These are phyloP conservation scores for Tenthredo scrophulariae DNA, from an alignment of 2,888 invertebrate genomes.

Conservation along the genomic window DNA sequence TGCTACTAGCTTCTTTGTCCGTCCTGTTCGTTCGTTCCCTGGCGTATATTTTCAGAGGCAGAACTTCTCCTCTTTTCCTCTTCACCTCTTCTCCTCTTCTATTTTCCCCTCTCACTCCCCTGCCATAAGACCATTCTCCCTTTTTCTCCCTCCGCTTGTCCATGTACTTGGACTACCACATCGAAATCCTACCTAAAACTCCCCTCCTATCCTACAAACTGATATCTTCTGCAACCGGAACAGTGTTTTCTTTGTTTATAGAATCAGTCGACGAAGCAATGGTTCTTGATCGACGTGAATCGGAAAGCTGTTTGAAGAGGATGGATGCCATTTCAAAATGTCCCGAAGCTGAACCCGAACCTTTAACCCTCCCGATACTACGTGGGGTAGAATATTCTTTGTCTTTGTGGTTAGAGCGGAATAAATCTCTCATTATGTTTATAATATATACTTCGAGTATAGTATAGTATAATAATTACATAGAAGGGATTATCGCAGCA, in stretches of 20 bases:
- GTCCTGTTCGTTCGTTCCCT: constrained; percentile 44
- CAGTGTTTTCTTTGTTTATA: constrained; percentile 53
- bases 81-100: constrained; percentile 18
- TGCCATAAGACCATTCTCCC: constrained; percentile 14
- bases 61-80: constrained; percentile 8
- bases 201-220: constrained; percentile 39
- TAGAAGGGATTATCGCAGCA: background rate
- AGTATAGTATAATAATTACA: background rate
- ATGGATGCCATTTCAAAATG: constrained; percentile 8
- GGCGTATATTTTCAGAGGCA: constrained; percentile 55
- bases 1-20: constrained; percentile 55
- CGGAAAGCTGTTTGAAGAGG: constrained; percentile 45
- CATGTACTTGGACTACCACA: background rate
- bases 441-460: background rate
- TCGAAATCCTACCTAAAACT: constrained; percentile 18
- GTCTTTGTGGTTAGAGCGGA: background rate
- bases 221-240: constrained; percentile 48
- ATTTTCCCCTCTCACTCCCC: constrained; percentile 7
- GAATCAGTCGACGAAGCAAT: constrained; percentile 50
- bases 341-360: background rate
- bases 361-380: background rate
- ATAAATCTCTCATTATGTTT: background rate
- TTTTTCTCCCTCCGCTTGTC: background rate
- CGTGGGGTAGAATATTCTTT: constrained; percentile 25
- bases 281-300: constrained; percentile 52